phyloP scores from a whole-genome alignment of 2,113 vertebrate species.

The Lepisosteus oculatus region DNA sequence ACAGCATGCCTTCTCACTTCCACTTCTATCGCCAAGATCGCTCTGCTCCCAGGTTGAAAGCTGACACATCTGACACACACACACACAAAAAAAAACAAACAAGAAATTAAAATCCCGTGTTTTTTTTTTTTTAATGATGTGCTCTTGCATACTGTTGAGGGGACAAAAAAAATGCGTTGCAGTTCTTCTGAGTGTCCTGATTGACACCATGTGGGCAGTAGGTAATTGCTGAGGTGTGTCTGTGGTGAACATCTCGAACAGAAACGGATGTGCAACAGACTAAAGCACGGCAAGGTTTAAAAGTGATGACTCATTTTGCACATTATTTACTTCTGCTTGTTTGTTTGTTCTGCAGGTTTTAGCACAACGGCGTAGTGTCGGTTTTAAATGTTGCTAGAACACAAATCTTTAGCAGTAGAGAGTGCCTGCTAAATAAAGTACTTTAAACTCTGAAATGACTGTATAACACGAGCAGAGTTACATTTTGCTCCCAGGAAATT shows the following conservation, averaged over 20 bases:
- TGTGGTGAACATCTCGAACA: constrained; percentile 48
- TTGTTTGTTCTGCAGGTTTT: constrained; percentile 22
- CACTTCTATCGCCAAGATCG: constrained; percentile 43
- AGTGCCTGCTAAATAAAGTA: no score
- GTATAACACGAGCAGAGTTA: no score
- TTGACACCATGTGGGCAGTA: constrained; percentile 53
- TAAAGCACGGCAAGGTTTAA: constrained; percentile 22
- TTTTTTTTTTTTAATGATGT: background rate
- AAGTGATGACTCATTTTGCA: constrained; percentile 62
- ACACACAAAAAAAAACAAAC: background rate
- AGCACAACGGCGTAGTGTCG: no score
- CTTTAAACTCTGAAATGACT: no score
- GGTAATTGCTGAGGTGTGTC: constrained; percentile 58
- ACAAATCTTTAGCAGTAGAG: no score
- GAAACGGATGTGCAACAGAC: constrained; percentile 60
- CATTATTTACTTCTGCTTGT: constrained; percentile 49
- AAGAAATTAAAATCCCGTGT: background rate
- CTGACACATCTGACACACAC: background rate
- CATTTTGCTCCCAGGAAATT: no score
- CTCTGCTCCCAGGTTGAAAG: constrained; percentile 4
- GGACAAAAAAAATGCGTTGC: constrained; percentile 30
- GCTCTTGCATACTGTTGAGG: constrained; percentile 8
- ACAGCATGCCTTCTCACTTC: constrained; percentile 26
- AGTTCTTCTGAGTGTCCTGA: constrained; percentile 55
- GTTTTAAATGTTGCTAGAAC: no score